Conservation (phyloP, 1,140 invertebrate genomes). For the Anastrepha ludens region DNA sequence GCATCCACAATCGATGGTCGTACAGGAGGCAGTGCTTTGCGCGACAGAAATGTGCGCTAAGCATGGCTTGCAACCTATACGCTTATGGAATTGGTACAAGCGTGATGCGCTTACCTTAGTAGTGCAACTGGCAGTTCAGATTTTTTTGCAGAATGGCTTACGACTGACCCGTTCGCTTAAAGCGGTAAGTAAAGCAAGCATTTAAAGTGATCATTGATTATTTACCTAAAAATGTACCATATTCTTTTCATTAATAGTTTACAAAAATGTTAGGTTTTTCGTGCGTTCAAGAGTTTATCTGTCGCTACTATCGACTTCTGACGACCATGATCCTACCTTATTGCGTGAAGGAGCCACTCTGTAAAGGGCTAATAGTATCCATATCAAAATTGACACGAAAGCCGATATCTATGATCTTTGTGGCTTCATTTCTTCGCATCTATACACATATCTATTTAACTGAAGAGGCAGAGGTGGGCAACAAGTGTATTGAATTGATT, state of each 20-base stretch:
- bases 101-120: conserved; percentile 79
- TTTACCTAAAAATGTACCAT: neutral
- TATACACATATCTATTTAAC: conserved; percentile 80
- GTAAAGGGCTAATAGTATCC: conserved; percentile 65
- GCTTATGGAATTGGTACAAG: conserved; percentile 81
- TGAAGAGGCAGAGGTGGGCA: conserved; percentile 76
- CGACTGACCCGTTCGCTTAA: conserved; percentile 70
- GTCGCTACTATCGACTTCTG: conserved; percentile 68
- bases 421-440: conserved; percentile 79
- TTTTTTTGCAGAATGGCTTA: conserved; percentile 76
- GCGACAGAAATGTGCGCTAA: conserved; percentile 78
- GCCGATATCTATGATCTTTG: conserved; percentile 77
- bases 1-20: conserved; percentile 79
- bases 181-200: conserved; percentile 75
- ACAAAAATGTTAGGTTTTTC: conserved; percentile 69
- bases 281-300: conserved; percentile 70
- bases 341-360: conserved; percentile 74
- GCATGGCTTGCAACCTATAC: conserved; percentile 77
- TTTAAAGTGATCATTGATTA: neutral
- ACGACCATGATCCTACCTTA: conserved; percentile 74
- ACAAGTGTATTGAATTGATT: conserved; percentile 78
- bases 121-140: conserved; percentile 78
- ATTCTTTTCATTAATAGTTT: conserved; percentile 58
- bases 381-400: conserved; percentile 74
- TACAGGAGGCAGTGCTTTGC: conserved; percentile 78